Conservation (phyloP, 2,888 invertebrate species). For the Lasius platythorax region DNA sequence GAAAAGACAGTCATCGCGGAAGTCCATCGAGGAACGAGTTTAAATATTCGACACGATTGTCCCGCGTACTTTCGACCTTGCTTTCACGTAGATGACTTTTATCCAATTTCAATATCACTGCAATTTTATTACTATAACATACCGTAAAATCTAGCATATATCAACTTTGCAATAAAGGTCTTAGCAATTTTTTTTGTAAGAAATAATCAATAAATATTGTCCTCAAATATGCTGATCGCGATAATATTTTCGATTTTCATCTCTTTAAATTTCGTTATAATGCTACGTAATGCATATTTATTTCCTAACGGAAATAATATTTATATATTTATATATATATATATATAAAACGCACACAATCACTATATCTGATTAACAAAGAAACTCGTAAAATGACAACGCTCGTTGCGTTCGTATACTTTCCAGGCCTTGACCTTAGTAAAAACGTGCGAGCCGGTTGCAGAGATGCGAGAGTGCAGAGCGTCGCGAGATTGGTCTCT, state of each 20-base stretch:
- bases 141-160: slow-evolving; percentile 23
- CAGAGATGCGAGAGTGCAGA: slow-evolving; percentile 95
- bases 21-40: background rate
- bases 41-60: background rate
- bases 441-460: slow-evolving; percentile 97
- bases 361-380: background rate
- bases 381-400: background rate
- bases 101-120: slow-evolving; percentile 5
- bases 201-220: slow-evolving; percentile 21
- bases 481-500: slow-evolving; percentile 97
- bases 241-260: slow-evolving; percentile 5
- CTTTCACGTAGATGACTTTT: background rate
- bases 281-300: background rate
- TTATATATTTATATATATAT: slow-evolving; percentile 78
- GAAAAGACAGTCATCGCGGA: slow-evolving; percentile 5
- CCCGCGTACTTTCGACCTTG: background rate
- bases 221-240: slow-evolving; percentile 4
- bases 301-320: background rate
- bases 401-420: slow-evolving; percentile 13
- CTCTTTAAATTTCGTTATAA: slow-evolving; percentile 4
- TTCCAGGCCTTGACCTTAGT: slow-evolving; percentile 93
- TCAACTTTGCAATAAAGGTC: background rate
- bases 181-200: background rate
- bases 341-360: slow-evolving; percentile 71
- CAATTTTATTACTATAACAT: slow-evolving; percentile 28